phyloP scores from a whole-genome alignment of 1,140 invertebrate species.

The Leucophenga varia region DNA sequence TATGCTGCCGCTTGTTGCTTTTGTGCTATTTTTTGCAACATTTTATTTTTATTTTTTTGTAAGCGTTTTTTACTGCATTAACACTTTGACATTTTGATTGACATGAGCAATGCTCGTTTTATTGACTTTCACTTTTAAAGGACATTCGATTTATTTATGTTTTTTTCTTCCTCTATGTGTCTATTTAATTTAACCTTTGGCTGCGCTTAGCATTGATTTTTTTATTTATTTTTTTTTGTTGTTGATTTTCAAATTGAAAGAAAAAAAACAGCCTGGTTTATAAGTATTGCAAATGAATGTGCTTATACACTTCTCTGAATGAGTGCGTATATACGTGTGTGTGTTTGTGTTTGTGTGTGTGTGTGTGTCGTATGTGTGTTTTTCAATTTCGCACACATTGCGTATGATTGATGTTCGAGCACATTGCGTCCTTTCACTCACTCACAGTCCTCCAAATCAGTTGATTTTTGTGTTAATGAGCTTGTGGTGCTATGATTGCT shows the following conservation, averaged over 20 bases:
- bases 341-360: background rate
- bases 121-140: slow-evolving; percentile 21
- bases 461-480: too few relatives aligned
- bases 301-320: background rate
- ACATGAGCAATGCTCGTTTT: slow-evolving; percentile 43
- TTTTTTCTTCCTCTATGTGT: too few relatives aligned
- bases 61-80: slow-evolving; percentile 15
- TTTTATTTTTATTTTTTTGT: background rate
- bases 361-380: background rate
- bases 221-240: slow-evolving; percentile 13
- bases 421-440: too few relatives aligned
- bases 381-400: slow-evolving; percentile 4
- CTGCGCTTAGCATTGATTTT: background rate
- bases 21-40: slow-evolving; percentile 8
- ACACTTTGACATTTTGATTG: slow-evolving; percentile 51
- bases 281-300: slow-evolving; percentile 16
- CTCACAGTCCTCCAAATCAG: too few relatives aligned
- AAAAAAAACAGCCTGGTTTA: slow-evolving; percentile 35
- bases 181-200: too few relatives aligned
- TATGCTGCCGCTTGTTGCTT: slow-evolving; percentile 16
- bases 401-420: too few relatives aligned
- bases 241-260: slow-evolving; percentile 32
- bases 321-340: slow-evolving; percentile 2
- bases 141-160: slow-evolving; percentile 8
- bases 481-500: too few relatives aligned